phyloP scores from a whole-genome alignment of 2,113 vertebrate genomes.

The Orthochromis malagaraziensis region DNA sequence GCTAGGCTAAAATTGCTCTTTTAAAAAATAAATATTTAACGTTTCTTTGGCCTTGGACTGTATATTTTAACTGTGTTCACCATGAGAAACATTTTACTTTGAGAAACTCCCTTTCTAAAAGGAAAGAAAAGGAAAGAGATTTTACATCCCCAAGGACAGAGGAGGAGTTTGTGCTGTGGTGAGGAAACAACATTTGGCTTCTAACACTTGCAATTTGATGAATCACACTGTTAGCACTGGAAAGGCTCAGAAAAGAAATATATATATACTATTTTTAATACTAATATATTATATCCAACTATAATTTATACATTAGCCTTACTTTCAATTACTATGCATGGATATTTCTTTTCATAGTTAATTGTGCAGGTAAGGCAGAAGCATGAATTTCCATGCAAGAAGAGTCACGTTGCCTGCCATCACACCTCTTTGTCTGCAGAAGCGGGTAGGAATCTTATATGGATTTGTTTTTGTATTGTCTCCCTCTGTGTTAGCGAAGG shows the following conservation, averaged over 20 bases:
- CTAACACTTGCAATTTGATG: constrained; percentile 57
- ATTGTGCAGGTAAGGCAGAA: constrained; percentile 55
- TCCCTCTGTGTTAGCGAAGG: not conserved
- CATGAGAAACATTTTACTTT: constrained; percentile 52
- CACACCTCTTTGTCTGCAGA: constrained; percentile 83
- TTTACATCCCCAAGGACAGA: constrained; percentile 81
- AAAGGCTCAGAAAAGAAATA: not conserved
- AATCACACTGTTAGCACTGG: not conserved
- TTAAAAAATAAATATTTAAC: not conserved
- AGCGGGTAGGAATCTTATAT: constrained; percentile 77
- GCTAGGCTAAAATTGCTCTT: not conserved
- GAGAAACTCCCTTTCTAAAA: constrained; percentile 46
- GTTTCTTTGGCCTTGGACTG: constrained; percentile 5
- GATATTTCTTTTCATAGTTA: constrained; percentile 14
- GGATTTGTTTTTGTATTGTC: not conserved
- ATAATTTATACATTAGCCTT: not conserved
- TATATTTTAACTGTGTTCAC: constrained; percentile 13
- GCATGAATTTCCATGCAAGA: constrained; percentile 86
- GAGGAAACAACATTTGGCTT: constrained; percentile 68
- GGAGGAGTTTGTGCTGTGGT: constrained; percentile 73
- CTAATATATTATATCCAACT: not conserved
- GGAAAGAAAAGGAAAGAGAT: constrained; percentile 29
- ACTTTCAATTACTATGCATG: constrained; percentile 29
- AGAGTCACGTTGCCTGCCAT: constrained; percentile 87
- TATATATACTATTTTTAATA: not conserved